Evolutionary conservation across 2,888 invertebrate genomes (phyloP).

Genomic region (Drosophila cracens): DNA sequence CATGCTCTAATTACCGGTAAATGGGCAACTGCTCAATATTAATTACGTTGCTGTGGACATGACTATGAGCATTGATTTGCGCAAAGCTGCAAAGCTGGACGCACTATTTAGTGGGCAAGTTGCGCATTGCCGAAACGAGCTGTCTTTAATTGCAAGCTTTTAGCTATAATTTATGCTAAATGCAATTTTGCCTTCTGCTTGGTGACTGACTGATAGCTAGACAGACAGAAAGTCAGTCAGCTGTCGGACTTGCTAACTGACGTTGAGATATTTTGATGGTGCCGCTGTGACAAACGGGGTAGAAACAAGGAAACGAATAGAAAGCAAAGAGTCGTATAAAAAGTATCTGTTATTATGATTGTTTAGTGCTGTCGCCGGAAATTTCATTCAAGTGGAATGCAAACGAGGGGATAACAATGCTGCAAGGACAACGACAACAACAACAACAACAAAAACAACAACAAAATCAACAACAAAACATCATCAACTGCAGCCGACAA

Average conservation of each 20-base stretch:
- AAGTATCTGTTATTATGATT: constrained; percentile 80
- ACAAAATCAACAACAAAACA: not conserved
- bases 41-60: constrained; percentile 35
- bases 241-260: constrained; percentile 58
- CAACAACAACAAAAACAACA: constrained; percentile 28
- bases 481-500: constrained; percentile 58
- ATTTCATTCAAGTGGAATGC: constrained; percentile 75
- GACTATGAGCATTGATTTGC: constrained; percentile 38
- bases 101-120: constrained; percentile 5
- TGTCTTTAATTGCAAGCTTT: constrained; percentile 39
- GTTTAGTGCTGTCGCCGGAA: constrained; percentile 80
- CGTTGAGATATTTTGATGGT: constrained; percentile 40
- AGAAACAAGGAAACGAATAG: constrained; percentile 23
- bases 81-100: not conserved
- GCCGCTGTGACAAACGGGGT: constrained; percentile 23
- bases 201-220: not conserved
- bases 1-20: constrained; percentile 23
- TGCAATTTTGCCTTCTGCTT: constrained; percentile 13
- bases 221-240: not conserved
- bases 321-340: constrained; percentile 51
- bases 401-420: constrained; percentile 26
- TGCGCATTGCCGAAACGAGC: constrained; percentile 2
- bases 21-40: constrained; percentile 31
- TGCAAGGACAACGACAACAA: constrained; percentile 46
- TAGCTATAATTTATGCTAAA: constrained; percentile 31